Evolutionary conservation across 1,140 invertebrate genomes (phyloP).

Genomic region (Andrena cerasifolii): DNA sequence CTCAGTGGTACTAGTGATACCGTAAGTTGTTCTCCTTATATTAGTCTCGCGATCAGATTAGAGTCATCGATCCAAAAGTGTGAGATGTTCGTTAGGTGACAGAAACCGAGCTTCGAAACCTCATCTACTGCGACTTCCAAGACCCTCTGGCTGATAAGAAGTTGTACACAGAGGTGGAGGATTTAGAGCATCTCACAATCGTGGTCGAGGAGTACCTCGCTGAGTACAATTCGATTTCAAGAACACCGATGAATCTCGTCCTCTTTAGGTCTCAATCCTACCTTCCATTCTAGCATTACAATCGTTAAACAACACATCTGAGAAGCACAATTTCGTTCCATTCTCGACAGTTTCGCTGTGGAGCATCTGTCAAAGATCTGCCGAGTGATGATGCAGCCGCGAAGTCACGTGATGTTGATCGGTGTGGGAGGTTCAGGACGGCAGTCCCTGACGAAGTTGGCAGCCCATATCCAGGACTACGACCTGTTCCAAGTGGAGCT

Average conservation of each 20-base stretch:
- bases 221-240: slow-evolving; percentile 98
- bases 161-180: slow-evolving; percentile 92
- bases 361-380: slow-evolving; percentile 96
- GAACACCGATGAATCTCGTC: slow-evolving; percentile 98
- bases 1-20: slow-evolving; percentile 57
- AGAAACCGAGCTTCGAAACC: slow-evolving; percentile 91
- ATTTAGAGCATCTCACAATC: slow-evolving; percentile 90
- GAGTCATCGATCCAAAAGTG: too few relatives aligned
- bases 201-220: slow-evolving; percentile 94
- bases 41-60: too few relatives aligned
- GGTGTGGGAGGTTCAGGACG: slow-evolving; percentile 96
- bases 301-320: too few relatives aligned
- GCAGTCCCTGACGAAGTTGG: slow-evolving; percentile 93
- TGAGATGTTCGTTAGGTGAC: slow-evolving; percentile 83
- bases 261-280: slow-evolving; percentile 95
- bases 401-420: slow-evolving; percentile 92
- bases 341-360: slow-evolving; percentile 89
- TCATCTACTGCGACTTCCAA: slow-evolving; percentile 97
- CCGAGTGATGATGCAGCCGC: slow-evolving; percentile 94
- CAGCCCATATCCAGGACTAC: slow-evolving; percentile 96
- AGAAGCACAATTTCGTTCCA: not conserved
- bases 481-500: slow-evolving; percentile 97
- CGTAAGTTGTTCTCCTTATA: not conserved
- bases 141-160: slow-evolving; percentile 95
- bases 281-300: not conserved